phyloP scores from a whole-genome alignment of 2,797 vertebrate genomes.

The Sternarchorhynchus goeldii region DNA sequence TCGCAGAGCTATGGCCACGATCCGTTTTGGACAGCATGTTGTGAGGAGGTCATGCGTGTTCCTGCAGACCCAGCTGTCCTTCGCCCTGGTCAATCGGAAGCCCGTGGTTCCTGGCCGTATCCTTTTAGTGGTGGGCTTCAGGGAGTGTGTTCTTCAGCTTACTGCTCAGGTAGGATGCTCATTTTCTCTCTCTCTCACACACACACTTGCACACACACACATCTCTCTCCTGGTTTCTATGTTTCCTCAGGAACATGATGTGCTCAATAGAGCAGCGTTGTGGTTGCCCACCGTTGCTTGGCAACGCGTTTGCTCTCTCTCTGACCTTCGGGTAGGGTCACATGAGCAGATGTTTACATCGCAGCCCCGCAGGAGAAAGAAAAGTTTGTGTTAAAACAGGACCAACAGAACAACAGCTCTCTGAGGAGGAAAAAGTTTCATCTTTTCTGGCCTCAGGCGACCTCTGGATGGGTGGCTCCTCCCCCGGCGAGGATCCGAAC shows the following conservation, averaged over 20 bases:
- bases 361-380: not conserved
- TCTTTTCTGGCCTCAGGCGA: slow-evolving; percentile 35
- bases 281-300: slow-evolving; percentile 76
- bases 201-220: not conserved
- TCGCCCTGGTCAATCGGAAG: slow-evolving; percentile 86
- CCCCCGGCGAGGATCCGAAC: slow-evolving; percentile 35
- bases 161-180: slow-evolving; percentile 70
- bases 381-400: no score
- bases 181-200: slow-evolving; percentile 16
- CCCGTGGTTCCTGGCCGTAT: slow-evolving; percentile 89
- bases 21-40: slow-evolving; percentile 84
- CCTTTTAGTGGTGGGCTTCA: slow-evolving; percentile 68
- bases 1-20: slow-evolving; percentile 64
- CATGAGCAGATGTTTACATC: slow-evolving; percentile 61
- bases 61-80: slow-evolving; percentile 84
- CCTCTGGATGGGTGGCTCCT: slow-evolving; percentile 36
- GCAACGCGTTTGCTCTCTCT: slow-evolving; percentile 76
- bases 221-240: slow-evolving; percentile 14
- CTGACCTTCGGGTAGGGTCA: slow-evolving; percentile 61
- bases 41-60: slow-evolving; percentile 83
- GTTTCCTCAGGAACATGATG: slow-evolving; percentile 57
- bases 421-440: slow-evolving; percentile 26
- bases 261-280: slow-evolving; percentile 71
- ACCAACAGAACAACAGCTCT: not conserved
- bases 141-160: not conserved